phyloP scores from a whole-genome alignment of 2,113 vertebrate species.

The Isichthys henryi region DNA sequence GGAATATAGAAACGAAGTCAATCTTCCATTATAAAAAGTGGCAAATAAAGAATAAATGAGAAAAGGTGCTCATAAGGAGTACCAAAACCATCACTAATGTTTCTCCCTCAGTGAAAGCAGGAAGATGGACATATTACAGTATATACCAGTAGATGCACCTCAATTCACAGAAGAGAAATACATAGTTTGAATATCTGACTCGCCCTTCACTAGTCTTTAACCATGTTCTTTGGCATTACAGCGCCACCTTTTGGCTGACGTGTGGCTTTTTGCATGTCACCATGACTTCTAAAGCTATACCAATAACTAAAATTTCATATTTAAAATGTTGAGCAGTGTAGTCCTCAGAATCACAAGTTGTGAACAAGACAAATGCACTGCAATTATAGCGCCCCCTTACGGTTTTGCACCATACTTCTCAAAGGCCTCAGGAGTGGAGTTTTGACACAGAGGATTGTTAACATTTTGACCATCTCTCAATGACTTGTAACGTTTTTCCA shows the following conservation, averaged over 20 bases:
- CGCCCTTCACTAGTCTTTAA: neutral
- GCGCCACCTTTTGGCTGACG: neutral
- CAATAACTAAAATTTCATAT: neutral
- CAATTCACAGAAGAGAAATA: neutral
- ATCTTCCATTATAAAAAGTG: too few species aligned
- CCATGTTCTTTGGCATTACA: neutral
- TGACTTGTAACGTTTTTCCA: too few species aligned
- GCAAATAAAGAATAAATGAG: too few species aligned
- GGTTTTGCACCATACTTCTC: neutral
- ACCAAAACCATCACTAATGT: neutral
- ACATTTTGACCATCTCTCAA: neutral
- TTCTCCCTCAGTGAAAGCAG: neutral
- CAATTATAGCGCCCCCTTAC: neutral
- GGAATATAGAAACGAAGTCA: too few species aligned
- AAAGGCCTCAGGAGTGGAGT: neutral
- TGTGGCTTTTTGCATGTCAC: neutral
- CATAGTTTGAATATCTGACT: neutral
- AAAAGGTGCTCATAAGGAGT: too few species aligned
- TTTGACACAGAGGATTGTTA: neutral
- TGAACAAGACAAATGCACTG: neutral
- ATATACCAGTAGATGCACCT: neutral
- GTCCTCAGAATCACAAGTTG: neutral
- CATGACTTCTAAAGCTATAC: neutral
- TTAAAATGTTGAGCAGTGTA: neutral
- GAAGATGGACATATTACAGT: neutral